Percentiles rank a stretch among this genome's conserved stretches.
These are phyloP conservation scores for Herpetotheres cachinnans DNA, from an alignment of 2,113 vertebrate genomes.

Conservation along the genomic window DNA sequence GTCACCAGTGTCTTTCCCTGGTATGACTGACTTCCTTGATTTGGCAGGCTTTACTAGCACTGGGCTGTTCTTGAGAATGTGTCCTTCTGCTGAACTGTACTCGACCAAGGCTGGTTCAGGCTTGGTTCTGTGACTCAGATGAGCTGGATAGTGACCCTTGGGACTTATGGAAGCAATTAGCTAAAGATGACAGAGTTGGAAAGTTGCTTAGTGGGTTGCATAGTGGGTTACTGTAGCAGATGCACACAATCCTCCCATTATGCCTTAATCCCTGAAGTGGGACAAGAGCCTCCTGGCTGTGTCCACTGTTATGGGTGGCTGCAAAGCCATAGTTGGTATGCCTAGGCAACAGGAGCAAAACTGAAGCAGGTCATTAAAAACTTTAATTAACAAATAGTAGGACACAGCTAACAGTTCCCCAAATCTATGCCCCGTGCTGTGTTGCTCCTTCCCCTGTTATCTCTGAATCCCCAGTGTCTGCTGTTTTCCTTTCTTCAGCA, in stretches of 20 bases:
- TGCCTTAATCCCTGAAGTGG: not conserved
- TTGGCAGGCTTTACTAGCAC: not conserved
- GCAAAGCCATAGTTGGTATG: not conserved
- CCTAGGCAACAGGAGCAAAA: not conserved
- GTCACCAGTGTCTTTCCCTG: not conserved
- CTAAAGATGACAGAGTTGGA: not conserved
- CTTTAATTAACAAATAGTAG: not conserved
- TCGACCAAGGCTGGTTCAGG: not conserved
- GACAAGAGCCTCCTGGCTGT: not conserved
- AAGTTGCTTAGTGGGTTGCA: not conserved
- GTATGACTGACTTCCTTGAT: not conserved
- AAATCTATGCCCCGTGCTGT: not conserved
- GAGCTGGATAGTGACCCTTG: not conserved
- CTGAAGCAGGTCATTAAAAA: not conserved
- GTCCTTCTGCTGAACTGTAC: not conserved
- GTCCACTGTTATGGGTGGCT: not conserved
- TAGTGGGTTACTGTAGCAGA: not conserved
- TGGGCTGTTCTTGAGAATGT: not conserved
- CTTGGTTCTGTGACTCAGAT: conserved; percentile 16
- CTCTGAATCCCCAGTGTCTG: not conserved
- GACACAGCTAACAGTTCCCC: not conserved
- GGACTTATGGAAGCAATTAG: not conserved
- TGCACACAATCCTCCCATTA: not conserved
- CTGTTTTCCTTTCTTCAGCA: not conserved
- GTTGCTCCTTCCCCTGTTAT: not conserved